These are phyloP conservation scores for Cygnus olor DNA, from an alignment of 2,797 vertebrate genomes.

Conservation along the genomic window DNA sequence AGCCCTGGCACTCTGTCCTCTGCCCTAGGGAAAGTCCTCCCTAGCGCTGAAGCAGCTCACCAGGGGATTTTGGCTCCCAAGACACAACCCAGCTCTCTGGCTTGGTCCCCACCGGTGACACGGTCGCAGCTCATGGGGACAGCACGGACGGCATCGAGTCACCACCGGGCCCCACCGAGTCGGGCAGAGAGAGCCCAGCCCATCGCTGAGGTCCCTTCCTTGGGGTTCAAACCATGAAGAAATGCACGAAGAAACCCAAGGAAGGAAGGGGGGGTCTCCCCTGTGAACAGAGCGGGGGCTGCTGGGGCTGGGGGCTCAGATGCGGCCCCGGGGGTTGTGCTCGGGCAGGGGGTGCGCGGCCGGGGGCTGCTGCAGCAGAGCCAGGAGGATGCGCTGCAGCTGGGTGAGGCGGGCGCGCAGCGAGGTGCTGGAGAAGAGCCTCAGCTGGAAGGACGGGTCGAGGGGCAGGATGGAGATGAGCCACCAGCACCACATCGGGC, in stretches of 20 bases:
- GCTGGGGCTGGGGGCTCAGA: background rate
- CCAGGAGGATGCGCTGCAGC: slow-evolving; percentile 84
- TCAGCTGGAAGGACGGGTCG: slow-evolving; percentile 87
- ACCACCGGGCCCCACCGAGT: fast-evolving
- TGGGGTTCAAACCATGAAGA: background rate
- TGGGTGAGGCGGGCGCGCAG: slow-evolving; percentile 86
- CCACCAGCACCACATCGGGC: slow-evolving; percentile 94
- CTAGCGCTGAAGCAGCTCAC: background rate
- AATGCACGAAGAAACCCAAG: background rate
- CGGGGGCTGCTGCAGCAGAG: slow-evolving; percentile 84
- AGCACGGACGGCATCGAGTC: background rate
- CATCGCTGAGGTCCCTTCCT: background rate
- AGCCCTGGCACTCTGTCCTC: background rate
- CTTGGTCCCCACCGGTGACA: fast-evolving
- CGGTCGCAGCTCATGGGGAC: background rate
- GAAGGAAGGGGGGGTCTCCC: background rate
- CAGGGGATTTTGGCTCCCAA: background rate
- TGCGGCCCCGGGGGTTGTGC: background rate
- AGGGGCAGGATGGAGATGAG: slow-evolving; percentile 89
- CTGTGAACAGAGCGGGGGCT: background rate
- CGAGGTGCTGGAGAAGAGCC: slow-evolving; percentile 85
- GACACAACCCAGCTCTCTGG: background rate
- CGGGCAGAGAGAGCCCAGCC: background rate
- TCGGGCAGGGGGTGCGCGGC: background rate
- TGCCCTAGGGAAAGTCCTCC: background rate